Conservation (phyloP, 2,888 invertebrate genomes). For the Coelogynopora nodosa region DNA sequence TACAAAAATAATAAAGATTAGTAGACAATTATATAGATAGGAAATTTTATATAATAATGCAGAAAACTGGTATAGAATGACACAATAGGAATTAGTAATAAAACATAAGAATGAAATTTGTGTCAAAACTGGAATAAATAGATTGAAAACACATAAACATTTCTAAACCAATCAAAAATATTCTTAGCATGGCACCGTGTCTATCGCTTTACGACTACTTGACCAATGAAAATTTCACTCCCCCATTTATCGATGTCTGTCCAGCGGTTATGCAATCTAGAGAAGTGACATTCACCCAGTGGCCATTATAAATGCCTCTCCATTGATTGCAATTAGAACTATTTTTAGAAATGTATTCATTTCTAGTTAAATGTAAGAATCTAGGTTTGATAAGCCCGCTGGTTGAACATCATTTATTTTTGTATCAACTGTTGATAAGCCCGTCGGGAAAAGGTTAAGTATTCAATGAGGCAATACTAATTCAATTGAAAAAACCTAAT, state of each 20-base stretch:
- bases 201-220: no score
- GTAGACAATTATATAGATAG: not conserved
- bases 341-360: slow-evolving; percentile 18
- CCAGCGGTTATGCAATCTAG: not conserved
- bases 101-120: no score
- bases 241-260: not conserved
- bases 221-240: not conserved
- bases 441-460: slow-evolving; percentile 31
- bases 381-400: not conserved
- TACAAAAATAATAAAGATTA: not conserved
- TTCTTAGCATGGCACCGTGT: no score
- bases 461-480: no score
- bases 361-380: not conserved
- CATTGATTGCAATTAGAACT: not conserved
- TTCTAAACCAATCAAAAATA: slow-evolving; percentile 14
- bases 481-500: no score
- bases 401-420: not conserved
- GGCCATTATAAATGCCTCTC: not conserved
- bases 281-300: not conserved
- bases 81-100: no score
- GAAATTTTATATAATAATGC: not conserved
- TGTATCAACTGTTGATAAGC: slow-evolving; percentile 5
- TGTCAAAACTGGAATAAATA: not conserved
- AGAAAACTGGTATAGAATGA: not conserved
- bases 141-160: not conserved